Evolutionary conservation across 1,140 invertebrate species (phyloP), one percentile per base, ranked within the genome.

Genomic region (Eriocheir sinensis): DNA sequence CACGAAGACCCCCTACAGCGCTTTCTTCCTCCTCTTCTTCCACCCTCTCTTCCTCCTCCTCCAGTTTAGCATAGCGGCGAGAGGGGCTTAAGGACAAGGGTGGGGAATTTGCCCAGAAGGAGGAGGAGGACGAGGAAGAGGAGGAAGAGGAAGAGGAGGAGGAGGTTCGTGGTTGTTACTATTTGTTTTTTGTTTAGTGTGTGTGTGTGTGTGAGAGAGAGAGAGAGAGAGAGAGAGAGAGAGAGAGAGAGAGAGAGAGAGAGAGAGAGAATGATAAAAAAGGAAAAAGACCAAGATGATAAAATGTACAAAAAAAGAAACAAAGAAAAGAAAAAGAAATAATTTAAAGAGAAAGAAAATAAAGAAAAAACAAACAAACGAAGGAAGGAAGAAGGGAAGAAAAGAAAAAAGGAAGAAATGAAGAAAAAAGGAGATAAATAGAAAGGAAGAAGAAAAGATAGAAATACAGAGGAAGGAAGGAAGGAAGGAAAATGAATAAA

Each of bases 111-210:
- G 60, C 60, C 60, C 9, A 85, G 0, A 34, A 85, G 81, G 81
- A 85, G 81, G 81, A 85, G 81, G 81, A 85, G 81, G 38, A 85
- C 2, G 81, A 85, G 81, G 81, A 85, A 34, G 81, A 85, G 81
- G 81, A 85, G 81, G 81, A 85, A 34, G 81, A 85, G 81, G 81
- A 85, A 34, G 81, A 85, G 81, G 81, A 85, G 81, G 81, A 85
- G 81, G 81, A 85, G 81, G 81, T 36, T 30, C 12, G 81, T 34
- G 81, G 32, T 38, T 72, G 21, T 72, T 72, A 17, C 60, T 72
- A n/a, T 72, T 72, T 72, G 21, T 72, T 72, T 60, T 72, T 72
- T 21, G 21, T 72, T 72, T 72, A n/a, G 60, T n/a, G 21, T n/a
- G 60, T n/a, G 60, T n/a, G 60, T n/a, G 17, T 21, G 30, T n/a